These are phyloP conservation scores for Drosophila hydei DNA, from an alignment of 1,140 invertebrate genomes.

Conservation along the genomic window DNA sequence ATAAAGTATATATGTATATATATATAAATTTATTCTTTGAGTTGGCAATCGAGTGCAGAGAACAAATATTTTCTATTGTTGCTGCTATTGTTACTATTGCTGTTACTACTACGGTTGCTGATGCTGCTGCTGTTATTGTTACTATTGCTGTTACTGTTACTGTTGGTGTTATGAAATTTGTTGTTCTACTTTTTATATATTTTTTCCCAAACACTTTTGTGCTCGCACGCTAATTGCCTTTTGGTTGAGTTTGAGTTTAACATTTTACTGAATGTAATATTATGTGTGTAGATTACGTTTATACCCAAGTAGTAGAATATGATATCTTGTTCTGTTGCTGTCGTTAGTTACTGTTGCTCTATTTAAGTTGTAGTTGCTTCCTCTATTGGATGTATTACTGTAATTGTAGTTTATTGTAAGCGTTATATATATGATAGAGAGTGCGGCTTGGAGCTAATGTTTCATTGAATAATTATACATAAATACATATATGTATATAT, in stretches of 20 bases:
- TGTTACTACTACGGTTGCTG: too few species aligned
- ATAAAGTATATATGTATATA: not conserved
- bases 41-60: slow-evolving; percentile 8
- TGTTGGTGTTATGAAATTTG: too few species aligned
- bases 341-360: slow-evolving; percentile 35
- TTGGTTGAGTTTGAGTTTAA: slow-evolving; percentile 39
- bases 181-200: too few species aligned
- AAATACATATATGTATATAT: slow-evolving; percentile 56
- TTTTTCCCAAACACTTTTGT: too few species aligned
- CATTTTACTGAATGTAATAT: slow-evolving; percentile 28
- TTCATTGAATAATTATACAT: slow-evolving; percentile 64
- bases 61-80: slow-evolving; percentile 1
- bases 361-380: slow-evolving; percentile 22
- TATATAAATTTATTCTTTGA: slow-evolving; percentile 9
- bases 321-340: slow-evolving; percentile 39
- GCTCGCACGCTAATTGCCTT: slow-evolving; percentile 15
- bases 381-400: slow-evolving; percentile 16
- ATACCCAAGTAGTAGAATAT: slow-evolving; percentile 30
- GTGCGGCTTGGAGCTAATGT: slow-evolving; percentile 77
- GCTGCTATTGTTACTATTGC: too few species aligned
- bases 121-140: too few species aligned
- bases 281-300: slow-evolving; percentile 26
- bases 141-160: too few species aligned
- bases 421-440: slow-evolving; percentile 51
- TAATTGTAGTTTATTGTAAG: slow-evolving; percentile 62